Evolutionary conservation across 2,113 vertebrate species (phyloP).

Genomic region (Octodon degus): DNA sequence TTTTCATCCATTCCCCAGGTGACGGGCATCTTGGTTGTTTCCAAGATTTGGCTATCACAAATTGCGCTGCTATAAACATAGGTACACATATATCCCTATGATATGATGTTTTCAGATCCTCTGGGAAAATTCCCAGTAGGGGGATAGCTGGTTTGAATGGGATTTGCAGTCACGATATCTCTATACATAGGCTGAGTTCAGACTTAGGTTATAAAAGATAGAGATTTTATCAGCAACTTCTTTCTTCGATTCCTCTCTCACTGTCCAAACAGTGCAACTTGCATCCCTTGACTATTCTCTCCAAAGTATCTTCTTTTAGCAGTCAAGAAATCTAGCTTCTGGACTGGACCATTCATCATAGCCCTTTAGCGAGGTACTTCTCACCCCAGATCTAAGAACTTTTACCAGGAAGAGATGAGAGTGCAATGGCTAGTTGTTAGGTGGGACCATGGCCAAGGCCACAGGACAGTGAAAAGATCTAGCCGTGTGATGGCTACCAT

Average conservation of each 20-base stretch:
- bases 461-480: not conserved
- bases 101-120: too few relatives aligned
- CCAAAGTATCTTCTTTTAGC: not conserved
- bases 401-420: not conserved
- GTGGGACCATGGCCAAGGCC: not conserved
- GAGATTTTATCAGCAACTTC: constrained; percentile 8
- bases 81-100: too few relatives aligned
- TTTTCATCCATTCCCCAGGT: too few relatives aligned
- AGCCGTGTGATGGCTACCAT: not conserved
- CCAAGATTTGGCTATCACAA: too few relatives aligned
- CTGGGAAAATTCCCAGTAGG: too few relatives aligned
- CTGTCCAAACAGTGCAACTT: not conserved
- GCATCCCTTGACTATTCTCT: not conserved
- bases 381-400: not conserved
- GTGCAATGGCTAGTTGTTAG: not conserved
- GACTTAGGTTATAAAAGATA: not conserved
- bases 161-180: not conserved
- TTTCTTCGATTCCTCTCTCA: not conserved
- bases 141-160: too few relatives aligned
- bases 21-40: too few relatives aligned
- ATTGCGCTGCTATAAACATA: too few relatives aligned
- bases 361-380: not conserved
- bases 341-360: not conserved
- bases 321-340: not conserved
- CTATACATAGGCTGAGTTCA: not conserved